Evolutionary conservation across 2,113 vertebrate genomes (phyloP), one percentile per base, ranked within the genome.

Genomic region (Setophaga coronata): DNA sequence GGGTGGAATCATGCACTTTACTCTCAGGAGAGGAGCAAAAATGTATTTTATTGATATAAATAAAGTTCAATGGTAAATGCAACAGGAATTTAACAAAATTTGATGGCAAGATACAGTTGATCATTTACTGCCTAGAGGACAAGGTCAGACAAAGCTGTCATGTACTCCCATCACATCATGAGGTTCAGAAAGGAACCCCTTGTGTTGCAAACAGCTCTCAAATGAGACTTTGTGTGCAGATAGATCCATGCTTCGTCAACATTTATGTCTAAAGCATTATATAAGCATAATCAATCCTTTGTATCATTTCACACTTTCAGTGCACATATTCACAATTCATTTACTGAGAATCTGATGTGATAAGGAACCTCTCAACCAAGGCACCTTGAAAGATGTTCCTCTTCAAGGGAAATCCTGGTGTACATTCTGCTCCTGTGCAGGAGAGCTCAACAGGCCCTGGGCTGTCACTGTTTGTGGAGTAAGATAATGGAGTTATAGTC

Each of bases 221-320:
- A 61, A 67, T 40, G n/a, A 82, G 28, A 60, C 9, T 54, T 53
- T 33, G 2, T 20, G 45, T 21, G 29, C 24, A 82, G 29, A 6
- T 60, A 8, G 19, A 60, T 45, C 38, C 20, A 2, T 6, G 29
- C 5, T 53, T 67, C 0, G 0, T 38, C 7, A 67, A 40, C 19
- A 10, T 31, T 67, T 40, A 10, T 34, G 18, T 21, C 40, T 48
- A 48, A 56, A 62, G 25, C 7, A 69, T 42, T 28, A 69, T 34
- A 36, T 33, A 40, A 48, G 18, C 10, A 36, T 34, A 62, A 11
- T 8, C 31, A 36, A 72, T 47, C 16, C 19, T 74, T 67, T 42
- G 9, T 15, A 61, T 31, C 10, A 48, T 61, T 67, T 76, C 25
- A 40, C 13, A 69, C 25, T 40, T 69, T 18, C 29, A 67, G 19